phyloP scores from a whole-genome alignment of 2,888 invertebrate species.

The Drosophila setosimentum region DNA sequence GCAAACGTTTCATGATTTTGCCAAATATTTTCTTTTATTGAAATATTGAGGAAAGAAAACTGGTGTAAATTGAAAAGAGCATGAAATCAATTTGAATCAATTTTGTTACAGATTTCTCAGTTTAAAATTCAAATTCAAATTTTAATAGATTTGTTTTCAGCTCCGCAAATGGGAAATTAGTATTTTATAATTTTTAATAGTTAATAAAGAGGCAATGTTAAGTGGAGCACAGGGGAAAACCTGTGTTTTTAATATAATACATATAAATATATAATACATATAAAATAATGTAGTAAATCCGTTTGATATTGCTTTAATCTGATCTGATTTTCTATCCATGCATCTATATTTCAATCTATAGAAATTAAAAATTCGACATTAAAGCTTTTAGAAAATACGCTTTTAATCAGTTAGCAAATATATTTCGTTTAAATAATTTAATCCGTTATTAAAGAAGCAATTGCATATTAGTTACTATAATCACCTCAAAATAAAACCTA shows the following conservation, averaged over 20 bases:
- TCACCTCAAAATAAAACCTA: background rate
- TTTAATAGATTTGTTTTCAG: background rate
- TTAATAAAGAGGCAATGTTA: background rate
- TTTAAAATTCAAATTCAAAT: background rate
- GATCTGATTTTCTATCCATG: background rate
- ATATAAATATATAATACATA: background rate
- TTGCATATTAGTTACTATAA: background rate
- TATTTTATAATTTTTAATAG: background rate
- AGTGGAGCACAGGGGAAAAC: no score
- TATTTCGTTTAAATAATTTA: background rate
- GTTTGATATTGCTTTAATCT: background rate
- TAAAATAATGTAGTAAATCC: background rate
- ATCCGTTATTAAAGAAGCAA: background rate
- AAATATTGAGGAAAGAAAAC: background rate
- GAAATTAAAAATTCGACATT: background rate
- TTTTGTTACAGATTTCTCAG: background rate
- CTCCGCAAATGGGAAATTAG: background rate
- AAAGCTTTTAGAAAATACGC: background rate
- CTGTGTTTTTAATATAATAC: background rate
- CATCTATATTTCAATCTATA: background rate
- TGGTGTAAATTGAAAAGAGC: background rate
- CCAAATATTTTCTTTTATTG: background rate
- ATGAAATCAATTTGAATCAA: background rate
- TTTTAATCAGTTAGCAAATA: no score
- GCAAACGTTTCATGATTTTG: conserved; percentile 15